Base-by-base conservation (phyloP, 2,888 invertebrate species). In the Dicyrtoma fusca region DNA sequence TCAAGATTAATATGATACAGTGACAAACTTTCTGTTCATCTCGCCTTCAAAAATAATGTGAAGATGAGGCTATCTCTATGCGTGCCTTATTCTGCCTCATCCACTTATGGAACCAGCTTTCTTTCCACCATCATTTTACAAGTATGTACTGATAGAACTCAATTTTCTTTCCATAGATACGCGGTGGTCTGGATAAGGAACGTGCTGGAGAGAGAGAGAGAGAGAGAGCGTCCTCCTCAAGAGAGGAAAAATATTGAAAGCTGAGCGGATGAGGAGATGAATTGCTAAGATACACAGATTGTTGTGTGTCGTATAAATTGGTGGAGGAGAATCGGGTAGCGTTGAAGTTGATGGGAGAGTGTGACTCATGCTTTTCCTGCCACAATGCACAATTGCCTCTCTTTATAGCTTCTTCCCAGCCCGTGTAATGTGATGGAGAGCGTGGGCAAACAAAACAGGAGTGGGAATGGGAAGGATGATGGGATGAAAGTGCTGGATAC, bases 261-360 rank as follows among this genome's bases (percentile, higher is more conserved):
- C 14, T 49, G n/a, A n/a, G n/a, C 25, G 49, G 23, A 63, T 63
- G 49, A 64, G 64, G 49, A 25, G 64, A 64, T 64, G 64, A 45
- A 64, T 64, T 64, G 47, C 64, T 64, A 64, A 64, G 64, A 64
- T 64, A 49, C 64, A 64, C 47, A 64, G 25, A 64, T 25, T 21
- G 25, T 49, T 26, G 23, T 49, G 49, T 64, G 64, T 26, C 26
- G 64, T 64, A n/a, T n/a, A 64, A 47, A 64, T 64, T 64, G 64
- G 64, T 64, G 49, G 49, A 17, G 21, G 25, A 26, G 25, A 17
- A 21, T 47, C 14, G 4, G 49, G 25, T 14, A 10, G 26, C 11
- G 19, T 17, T 17, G 49, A 17, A n/a, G 11, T 21, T 10, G 34
- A 34, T 34, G 8, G 34, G 4, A 34, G 3, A 34, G 8, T 34